Evolutionary conservation across 1,140 invertebrate genomes (phyloP).

Genomic region (Tribolium madens): DNA sequence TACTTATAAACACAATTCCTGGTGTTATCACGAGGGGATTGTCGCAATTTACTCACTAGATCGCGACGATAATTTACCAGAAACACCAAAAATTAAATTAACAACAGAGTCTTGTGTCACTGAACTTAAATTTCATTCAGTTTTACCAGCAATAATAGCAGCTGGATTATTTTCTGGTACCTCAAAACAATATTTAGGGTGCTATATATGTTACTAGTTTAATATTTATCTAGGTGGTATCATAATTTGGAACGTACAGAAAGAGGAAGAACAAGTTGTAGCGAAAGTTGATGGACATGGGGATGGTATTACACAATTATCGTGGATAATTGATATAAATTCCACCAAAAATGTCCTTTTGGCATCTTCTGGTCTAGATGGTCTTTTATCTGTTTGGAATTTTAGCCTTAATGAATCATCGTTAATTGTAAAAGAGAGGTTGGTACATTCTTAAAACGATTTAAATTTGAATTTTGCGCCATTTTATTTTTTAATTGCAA

Average conservation of each 20-base stretch:
- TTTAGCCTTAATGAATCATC: slow-evolving; percentile 50
- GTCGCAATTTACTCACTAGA: slow-evolving; percentile 51
- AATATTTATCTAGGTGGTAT: slow-evolving; percentile 56
- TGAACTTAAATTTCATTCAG: slow-evolving; percentile 58
- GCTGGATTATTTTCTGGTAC: slow-evolving; percentile 61
- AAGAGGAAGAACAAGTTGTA: slow-evolving; percentile 57
- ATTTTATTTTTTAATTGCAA: slow-evolving; percentile 3
- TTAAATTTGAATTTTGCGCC: slow-evolving; percentile 1
- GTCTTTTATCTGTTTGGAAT: slow-evolving; percentile 60
- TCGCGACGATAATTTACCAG: slow-evolving; percentile 55
- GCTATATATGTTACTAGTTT: not conserved
- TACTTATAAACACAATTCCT: slow-evolving; percentile 59
- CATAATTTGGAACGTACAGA: slow-evolving; percentile 61
- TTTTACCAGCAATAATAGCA: slow-evolving; percentile 55
- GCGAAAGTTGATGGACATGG: slow-evolving; percentile 56
- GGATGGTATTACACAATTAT: slow-evolving; percentile 58
- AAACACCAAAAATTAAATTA: slow-evolving; percentile 54
- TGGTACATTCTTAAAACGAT: too few relatives aligned
- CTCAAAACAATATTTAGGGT: not conserved
- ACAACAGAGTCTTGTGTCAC: slow-evolving; percentile 58
- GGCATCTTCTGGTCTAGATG: slow-evolving; percentile 61
- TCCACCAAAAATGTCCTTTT: slow-evolving; percentile 53
- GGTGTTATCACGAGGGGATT: slow-evolving; percentile 61
- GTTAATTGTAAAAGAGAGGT: slow-evolving; percentile 58
- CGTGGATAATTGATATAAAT: slow-evolving; percentile 60